These are phyloP conservation scores for Tineola bisselliella DNA, from an alignment of 2,888 invertebrate genomes.

Conservation along the genomic window DNA sequence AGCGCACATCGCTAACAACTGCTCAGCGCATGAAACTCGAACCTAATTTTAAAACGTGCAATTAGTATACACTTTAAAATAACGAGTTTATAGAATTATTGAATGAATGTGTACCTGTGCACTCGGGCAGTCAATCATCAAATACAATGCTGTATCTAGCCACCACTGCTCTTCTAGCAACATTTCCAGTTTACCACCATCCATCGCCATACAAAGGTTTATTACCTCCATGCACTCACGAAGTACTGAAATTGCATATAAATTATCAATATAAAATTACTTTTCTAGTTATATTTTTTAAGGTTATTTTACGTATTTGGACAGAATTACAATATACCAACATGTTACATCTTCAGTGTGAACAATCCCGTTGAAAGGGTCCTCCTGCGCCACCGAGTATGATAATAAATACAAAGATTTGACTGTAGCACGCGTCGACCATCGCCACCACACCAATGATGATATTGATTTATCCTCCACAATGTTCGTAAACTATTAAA, in stretches of 20 bases:
- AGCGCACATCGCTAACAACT: constrained; percentile 84
- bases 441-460: constrained; percentile 53
- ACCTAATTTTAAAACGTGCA: constrained; percentile 43
- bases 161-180: constrained; percentile 85
- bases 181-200: constrained; percentile 85
- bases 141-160: constrained; percentile 89
- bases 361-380: constrained; percentile 44
- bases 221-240: constrained; percentile 94
- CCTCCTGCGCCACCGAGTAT: constrained; percentile 45
- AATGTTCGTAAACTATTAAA: constrained; percentile 46
- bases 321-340: no score
- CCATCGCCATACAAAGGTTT: constrained; percentile 88
- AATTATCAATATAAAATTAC: background rate
- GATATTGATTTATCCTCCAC: constrained; percentile 47
- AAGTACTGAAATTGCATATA: constrained; percentile 68
- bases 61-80: no score
- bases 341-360: constrained; percentile 74
- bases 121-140: constrained; percentile 85
- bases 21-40: constrained; percentile 82
- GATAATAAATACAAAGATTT: constrained; percentile 53
- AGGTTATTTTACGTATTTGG: no score
- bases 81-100: no score
- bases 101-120: constrained; percentile 52
- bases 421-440: constrained; percentile 53
- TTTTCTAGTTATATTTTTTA: no score